These are phyloP conservation scores for Poicephalus gulielmi DNA, from an alignment of 2,113 vertebrate genomes.

Conservation along the genomic window DNA sequence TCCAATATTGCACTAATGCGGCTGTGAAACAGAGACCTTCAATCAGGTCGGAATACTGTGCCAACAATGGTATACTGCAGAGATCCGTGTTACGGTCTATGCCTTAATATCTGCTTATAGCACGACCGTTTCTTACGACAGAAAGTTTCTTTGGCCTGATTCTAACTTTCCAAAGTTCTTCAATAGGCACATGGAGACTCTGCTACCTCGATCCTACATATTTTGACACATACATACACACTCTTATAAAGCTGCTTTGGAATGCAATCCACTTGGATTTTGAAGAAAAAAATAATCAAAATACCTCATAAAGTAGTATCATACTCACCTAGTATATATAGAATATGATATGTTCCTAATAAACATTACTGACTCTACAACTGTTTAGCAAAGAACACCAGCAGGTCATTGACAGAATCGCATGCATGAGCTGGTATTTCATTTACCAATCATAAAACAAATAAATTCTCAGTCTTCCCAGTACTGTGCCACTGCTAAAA, in stretches of 20 bases:
- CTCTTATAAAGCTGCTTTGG: background rate
- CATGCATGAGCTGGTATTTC: background rate
- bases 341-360: background rate
- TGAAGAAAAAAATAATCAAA: background rate
- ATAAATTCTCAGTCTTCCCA: background rate
- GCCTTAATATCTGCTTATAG: background rate
- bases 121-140: background rate
- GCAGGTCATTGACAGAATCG: background rate
- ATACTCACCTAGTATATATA: background rate
- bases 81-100: background rate
- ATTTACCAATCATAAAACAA: background rate
- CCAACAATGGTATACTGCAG: background rate
- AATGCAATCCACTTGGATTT: background rate
- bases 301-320: background rate
- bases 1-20: background rate
- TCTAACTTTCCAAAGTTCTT: background rate
- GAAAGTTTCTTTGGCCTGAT: background rate
- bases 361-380: background rate
- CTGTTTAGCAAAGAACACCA: background rate
- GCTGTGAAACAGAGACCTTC: background rate
- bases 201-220: background rate
- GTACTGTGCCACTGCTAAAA: background rate
- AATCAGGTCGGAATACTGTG: background rate
- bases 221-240: background rate
- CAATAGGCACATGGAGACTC: background rate